Base-by-base conservation (phyloP, 2,888 invertebrate species). In the Coleophora flavipennella region DNA sequence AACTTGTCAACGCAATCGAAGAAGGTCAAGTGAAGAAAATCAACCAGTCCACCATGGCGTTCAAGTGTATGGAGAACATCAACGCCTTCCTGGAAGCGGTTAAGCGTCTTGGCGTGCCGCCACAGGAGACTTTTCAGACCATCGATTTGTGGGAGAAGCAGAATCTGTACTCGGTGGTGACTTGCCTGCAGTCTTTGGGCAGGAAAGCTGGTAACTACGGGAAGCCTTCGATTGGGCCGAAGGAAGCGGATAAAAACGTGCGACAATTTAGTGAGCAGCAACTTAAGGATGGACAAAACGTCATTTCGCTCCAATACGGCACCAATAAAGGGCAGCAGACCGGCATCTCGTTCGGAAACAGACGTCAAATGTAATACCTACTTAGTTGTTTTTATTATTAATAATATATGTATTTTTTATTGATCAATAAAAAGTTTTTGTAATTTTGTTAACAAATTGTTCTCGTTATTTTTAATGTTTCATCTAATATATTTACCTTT, bases 1-100 rank as follows among this genome's bases (percentile, higher is more conserved):
- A 91, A 73, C 79, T 97, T 54, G 94, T 92, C 37, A 98, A 98
- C 74, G 86, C 88, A 39, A 88, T 98, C 57, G 89, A 95, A 67
- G 91, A 93, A 12, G 95, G 94, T 2, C 90, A 92, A 8, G 92
- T 99, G 38, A 97, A 96, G 85, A 97, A 96, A 84, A 88, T 99
- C 63, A 97, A 98, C 76, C 90, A 91, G 57, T 91, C 92, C 36
- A 88, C 90, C 53, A 93, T 96, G 91, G 96, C 95, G 37, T 99
- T 98, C 81, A 97, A 97, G 72, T 96, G 96, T 80, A 99, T 99
- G 98, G 98, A 99, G 77, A 99, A 99, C 71, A 98, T 99, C 57
- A 96, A 96, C 75, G 93, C 92, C 31, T 97, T 98, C 79, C 81
- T 96, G 46, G 93, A 92, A 51, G 92, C 92, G 12, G 95, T 92